phyloP scores from a whole-genome alignment of 1,140 invertebrate species.

The Drosophila repletoides region DNA sequence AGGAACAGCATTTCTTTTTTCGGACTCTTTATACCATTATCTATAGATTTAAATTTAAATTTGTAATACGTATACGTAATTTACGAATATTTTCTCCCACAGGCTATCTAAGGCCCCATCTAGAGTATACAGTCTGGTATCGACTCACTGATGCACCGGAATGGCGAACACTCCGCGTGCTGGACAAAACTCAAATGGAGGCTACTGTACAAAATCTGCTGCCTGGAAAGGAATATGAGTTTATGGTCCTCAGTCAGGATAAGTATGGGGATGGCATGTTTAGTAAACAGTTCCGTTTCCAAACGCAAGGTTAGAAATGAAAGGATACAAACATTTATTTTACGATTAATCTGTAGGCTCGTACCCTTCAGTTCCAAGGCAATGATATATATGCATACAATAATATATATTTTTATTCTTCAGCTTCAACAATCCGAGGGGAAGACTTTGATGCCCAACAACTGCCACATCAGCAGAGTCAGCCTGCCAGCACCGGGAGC shows the following conservation, averaged over 20 bases:
- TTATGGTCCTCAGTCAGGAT: slow-evolving; percentile 95
- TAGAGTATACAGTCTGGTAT: slow-evolving; percentile 94
- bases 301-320: slow-evolving; percentile 88
- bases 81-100: background rate
- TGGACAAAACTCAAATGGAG: slow-evolving; percentile 87
- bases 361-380: too few relatives aligned
- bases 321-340: too few relatives aligned
- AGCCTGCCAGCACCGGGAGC: slow-evolving; percentile 63
- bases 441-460: slow-evolving; percentile 59
- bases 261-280: slow-evolving; percentile 94
- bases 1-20: too few relatives aligned
- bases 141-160: slow-evolving; percentile 87
- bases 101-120: slow-evolving; percentile 91
- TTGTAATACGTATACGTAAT: too few relatives aligned
- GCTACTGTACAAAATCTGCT: slow-evolving; percentile 90
- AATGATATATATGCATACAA: too few relatives aligned
- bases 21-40: too few relatives aligned
- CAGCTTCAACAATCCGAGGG: slow-evolving; percentile 38
- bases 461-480: slow-evolving; percentile 42
- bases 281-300: slow-evolving; percentile 91
- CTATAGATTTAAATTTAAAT: too few relatives aligned
- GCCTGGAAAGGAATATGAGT: slow-evolving; percentile 92
- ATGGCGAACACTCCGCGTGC: slow-evolving; percentile 89
- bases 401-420: background rate
- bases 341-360: too few relatives aligned